Percentiles rank a stretch among this genome's conserved stretches.
phyloP scores from a whole-genome alignment of 2,888 invertebrate species.

The Eilema griseolum region DNA sequence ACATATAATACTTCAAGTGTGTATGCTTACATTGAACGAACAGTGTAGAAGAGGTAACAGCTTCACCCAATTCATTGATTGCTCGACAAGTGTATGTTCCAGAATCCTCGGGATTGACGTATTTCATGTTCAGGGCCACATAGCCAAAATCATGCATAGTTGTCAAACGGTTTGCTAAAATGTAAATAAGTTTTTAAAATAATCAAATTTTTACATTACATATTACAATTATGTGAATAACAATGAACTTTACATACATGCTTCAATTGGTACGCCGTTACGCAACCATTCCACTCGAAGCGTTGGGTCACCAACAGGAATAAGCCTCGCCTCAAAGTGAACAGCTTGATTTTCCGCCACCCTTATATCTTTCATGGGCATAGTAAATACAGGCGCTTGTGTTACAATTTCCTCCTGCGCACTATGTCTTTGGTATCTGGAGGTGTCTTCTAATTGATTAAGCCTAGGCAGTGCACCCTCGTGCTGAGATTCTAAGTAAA shows the following conservation, averaged over 20 bases:
- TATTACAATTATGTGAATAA: not conserved
- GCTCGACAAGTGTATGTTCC: constrained; percentile 98
- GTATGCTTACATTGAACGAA: constrained; percentile 92
- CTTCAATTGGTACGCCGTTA: constrained; percentile 96
- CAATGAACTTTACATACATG: constrained; percentile 88
- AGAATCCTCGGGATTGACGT: constrained; percentile 97
- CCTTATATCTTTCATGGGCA: constrained; percentile 94
- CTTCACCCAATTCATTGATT: constrained; percentile 96
- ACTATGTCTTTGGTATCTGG: constrained; percentile 91
- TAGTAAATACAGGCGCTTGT: constrained; percentile 97
- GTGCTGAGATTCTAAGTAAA: constrained; percentile 95
- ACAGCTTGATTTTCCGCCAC: constrained; percentile 97
- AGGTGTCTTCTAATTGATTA: constrained; percentile 93
- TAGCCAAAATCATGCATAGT: constrained; percentile 99
- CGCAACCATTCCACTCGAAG: constrained; percentile 97
- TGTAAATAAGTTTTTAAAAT: constrained; percentile 15
- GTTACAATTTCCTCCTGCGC: constrained; percentile 92
- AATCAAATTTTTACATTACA: not conserved
- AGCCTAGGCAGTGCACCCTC: constrained; percentile 94
- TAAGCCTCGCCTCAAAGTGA: constrained; percentile 97
- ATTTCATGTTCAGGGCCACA: constrained; percentile 97
- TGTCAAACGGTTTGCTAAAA: constrained; percentile 93
- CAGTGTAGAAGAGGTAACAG: constrained; percentile 97
- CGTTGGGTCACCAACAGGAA: constrained; percentile 97
- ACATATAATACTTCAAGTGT: not conserved